Evolutionary conservation across 2,113 vertebrate species (phyloP).

Genomic region (Scophthalmus maximus): DNA sequence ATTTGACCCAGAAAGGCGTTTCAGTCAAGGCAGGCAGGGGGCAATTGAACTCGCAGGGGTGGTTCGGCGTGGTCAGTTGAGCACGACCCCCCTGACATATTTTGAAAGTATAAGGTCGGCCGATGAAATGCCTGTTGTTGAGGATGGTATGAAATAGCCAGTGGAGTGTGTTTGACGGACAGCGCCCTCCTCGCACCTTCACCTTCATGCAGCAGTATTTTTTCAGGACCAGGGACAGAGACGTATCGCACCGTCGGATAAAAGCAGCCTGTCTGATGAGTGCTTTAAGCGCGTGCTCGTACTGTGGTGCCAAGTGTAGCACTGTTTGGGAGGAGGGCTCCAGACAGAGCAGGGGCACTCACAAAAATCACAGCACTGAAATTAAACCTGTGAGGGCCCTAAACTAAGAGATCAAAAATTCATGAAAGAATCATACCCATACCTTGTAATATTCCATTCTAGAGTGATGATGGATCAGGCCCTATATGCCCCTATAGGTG

Average conservation of each 20-base stretch:
- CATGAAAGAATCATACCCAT: no score
- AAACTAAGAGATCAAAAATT: no score
- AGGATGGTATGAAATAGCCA: background rate
- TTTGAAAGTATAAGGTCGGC: constrained; percentile 11
- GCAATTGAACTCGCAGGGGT: constrained; percentile 42
- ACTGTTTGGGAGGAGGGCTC: no score
- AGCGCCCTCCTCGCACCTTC: constrained; percentile 13
- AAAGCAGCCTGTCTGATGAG: no score
- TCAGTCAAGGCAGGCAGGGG: constrained; percentile 38
- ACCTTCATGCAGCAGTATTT: background rate
- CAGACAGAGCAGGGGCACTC: no score
- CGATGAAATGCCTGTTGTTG: background rate
- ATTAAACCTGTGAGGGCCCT: no score
- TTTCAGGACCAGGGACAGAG: constrained; percentile 57
- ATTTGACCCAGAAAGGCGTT: constrained; percentile 74
- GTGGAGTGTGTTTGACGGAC: background rate
- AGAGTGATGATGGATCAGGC: no score
- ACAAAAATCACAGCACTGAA: no score
- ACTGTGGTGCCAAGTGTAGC: no score
- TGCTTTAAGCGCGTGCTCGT: no score
- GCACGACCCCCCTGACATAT: constrained; percentile 16
- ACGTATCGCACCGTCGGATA: constrained; percentile 12
- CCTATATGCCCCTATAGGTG: no score
- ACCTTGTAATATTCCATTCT: no score
- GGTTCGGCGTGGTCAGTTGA: constrained; percentile 55